phyloP scores from a whole-genome alignment of 2,113 vertebrate species.

The Rhegmatorhina hoffmannsi region DNA sequence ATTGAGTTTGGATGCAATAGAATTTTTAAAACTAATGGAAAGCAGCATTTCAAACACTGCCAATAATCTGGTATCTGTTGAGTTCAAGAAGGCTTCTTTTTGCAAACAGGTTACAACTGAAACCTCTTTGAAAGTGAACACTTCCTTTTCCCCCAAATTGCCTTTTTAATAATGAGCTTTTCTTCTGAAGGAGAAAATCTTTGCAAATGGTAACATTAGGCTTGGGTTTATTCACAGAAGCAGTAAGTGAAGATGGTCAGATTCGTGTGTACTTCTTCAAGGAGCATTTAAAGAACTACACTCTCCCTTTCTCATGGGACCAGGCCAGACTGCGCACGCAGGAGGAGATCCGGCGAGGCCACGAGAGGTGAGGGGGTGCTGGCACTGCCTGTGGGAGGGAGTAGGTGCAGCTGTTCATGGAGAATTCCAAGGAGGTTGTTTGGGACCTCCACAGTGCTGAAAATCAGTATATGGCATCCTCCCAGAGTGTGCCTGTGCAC shows the following conservation, averaged over 20 bases:
- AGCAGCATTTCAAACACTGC: not conserved
- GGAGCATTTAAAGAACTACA: slow-evolving; percentile 79
- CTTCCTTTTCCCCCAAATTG: accelerated
- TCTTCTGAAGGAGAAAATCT: not conserved
- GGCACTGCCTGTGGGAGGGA: not conserved
- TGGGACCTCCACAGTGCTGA: accelerated
- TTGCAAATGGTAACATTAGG: not conserved
- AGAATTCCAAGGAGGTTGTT: not conserved
- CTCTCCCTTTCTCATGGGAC: slow-evolving; percentile 82
- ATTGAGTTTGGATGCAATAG: not conserved
- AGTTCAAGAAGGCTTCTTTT: not conserved
- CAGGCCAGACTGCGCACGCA: slow-evolving; percentile 80
- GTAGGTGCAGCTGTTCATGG: not conserved
- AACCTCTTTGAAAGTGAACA: not conserved
- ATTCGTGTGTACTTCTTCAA: slow-evolving; percentile 87
- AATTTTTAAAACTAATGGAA: not conserved
- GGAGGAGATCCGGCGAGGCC: slow-evolving; percentile 65
- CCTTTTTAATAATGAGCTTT: not conserved
- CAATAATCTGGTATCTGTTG: not conserved
- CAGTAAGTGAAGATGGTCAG: slow-evolving; percentile 85
- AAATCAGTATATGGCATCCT: not conserved
- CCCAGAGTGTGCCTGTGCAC: not conserved
- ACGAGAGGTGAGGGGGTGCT: slow-evolving; percentile 47
- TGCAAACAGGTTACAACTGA: not conserved
- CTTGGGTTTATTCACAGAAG: slow-evolving; percentile 72